These are phyloP conservation scores for Phalacrocorax carbo DNA, from an alignment of 2,113 vertebrate genomes.

Conservation along the genomic window DNA sequence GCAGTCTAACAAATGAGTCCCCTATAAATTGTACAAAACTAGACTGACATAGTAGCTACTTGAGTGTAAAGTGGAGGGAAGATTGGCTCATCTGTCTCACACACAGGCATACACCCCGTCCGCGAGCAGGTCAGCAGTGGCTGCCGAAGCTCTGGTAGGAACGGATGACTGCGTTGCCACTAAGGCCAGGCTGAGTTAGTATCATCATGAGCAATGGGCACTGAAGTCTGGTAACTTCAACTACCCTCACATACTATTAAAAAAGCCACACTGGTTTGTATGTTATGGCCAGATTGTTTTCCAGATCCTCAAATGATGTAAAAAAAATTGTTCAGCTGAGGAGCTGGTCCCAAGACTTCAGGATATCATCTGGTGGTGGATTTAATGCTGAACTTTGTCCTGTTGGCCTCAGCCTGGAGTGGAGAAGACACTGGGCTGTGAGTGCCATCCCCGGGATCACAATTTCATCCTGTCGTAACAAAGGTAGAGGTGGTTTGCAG, in stretches of 20 bases:
- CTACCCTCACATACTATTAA: background rate
- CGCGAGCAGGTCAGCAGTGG: background rate
- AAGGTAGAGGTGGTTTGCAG: background rate
- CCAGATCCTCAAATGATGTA: background rate
- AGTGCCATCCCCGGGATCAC: background rate
- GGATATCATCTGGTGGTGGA: background rate
- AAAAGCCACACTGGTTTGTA: background rate
- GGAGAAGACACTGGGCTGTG: background rate
- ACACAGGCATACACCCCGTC: background rate
- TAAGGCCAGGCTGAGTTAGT: background rate
- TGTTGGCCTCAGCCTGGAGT: background rate
- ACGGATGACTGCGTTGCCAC: background rate
- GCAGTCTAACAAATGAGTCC: fast-evolving
- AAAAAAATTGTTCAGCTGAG: background rate
- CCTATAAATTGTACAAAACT: background rate
- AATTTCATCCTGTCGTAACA: background rate
- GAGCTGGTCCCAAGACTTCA: background rate
- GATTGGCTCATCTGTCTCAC: background rate
- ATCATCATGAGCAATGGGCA: background rate
- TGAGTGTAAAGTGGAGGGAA: background rate
- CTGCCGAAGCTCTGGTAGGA: background rate
- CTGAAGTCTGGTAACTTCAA: background rate
- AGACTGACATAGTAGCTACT: background rate
- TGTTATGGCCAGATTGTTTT: background rate
- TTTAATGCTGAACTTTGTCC: background rate